Evolutionary conservation across 1,140 invertebrate species (phyloP).

Genomic region (Drosophila virilis): DNA sequence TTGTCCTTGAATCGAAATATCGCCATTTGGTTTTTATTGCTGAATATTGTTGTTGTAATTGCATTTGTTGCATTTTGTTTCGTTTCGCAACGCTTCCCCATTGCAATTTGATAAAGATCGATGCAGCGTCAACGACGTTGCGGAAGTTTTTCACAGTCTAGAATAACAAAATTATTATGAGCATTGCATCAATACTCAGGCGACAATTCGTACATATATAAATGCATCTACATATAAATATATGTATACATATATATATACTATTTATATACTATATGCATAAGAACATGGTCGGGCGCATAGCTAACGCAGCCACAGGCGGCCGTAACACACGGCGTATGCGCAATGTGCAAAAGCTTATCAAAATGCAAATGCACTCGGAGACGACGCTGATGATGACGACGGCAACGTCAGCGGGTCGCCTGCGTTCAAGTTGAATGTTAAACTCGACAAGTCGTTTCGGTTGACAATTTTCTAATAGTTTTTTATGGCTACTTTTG

Average conservation of each 20-base stretch:
- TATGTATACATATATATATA: conserved; percentile 4
- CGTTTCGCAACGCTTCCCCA: conserved; percentile 64
- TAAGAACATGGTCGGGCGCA: conserved; percentile 8
- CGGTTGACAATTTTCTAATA: conserved; percentile 21
- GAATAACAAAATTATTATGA: conserved; percentile 62
- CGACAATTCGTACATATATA: conserved; percentile 17
- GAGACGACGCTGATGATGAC: conserved; percentile 9
- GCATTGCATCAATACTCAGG: conserved; percentile 47
- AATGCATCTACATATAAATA: conserved; percentile 1
- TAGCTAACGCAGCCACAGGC: conserved; percentile 7
- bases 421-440: conserved; percentile 80
- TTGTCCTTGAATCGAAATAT: conserved; percentile 70
- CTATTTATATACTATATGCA: neutral
- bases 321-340: conserved; percentile 57
- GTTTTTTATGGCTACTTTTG: neutral
- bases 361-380: conserved; percentile 64
- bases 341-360: conserved; percentile 73
- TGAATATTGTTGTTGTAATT: conserved; percentile 8
- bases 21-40: conserved; percentile 47
- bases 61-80: conserved; percentile 19
- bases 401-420: conserved; percentile 48
- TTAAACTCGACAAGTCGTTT: conserved; percentile 42
- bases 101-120: conserved; percentile 81
- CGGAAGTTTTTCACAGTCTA: conserved; percentile 67
- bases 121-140: conserved; percentile 49